Conservation (phyloP, 2,888 invertebrate species). For the Troides oblongomaculatus region DNA sequence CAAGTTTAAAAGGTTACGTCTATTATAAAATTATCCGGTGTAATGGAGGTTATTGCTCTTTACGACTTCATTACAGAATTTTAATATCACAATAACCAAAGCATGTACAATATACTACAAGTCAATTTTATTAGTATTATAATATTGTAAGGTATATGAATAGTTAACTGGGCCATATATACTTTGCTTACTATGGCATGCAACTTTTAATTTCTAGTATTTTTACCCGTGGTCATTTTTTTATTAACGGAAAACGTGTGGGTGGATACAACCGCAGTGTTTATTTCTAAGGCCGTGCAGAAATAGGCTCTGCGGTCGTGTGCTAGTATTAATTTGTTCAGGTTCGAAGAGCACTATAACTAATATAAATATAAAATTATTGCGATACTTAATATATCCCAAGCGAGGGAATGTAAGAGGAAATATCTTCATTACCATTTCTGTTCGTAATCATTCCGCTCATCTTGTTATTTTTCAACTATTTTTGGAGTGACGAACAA, state of each 20-base stretch:
- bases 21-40: background rate
- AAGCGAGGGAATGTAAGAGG: too few relatives aligned
- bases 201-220: background rate
- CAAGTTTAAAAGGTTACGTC: background rate
- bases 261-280: background rate
- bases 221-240: background rate
- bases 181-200: background rate
- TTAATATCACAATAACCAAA: background rate
- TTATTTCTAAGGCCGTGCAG: background rate
- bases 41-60: conserved; percentile 1
- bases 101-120: background rate
- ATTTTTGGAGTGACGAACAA: too few relatives aligned
- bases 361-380: background rate
- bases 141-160: too few relatives aligned
- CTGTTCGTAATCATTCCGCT: too few relatives aligned
- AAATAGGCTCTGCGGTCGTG: background rate
- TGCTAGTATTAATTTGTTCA: background rate
- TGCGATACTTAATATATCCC: background rate
- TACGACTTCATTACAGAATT: background rate
- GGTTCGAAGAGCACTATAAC: background rate
- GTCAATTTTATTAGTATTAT: too few relatives aligned
- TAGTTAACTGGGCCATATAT: background rate
- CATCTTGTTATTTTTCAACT: too few relatives aligned
- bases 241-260: background rate
- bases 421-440: too few relatives aligned